Percentiles rank a stretch among this genome's conserved stretches.
Conservation (phyloP, 2,113 vertebrate genomes). For the Macaca mulatta region DNA sequence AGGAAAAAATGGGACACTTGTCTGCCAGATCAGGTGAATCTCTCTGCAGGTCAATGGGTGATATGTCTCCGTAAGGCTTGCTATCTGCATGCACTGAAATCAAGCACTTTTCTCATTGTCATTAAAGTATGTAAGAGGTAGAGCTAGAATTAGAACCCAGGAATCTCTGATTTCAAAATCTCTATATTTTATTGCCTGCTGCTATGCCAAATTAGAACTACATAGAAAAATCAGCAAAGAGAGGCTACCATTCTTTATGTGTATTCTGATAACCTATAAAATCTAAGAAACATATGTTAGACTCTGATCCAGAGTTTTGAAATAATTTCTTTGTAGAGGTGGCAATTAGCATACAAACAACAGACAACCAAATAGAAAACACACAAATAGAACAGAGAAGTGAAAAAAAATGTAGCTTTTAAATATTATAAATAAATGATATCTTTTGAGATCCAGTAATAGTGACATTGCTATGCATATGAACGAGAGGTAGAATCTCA, state of each 20-base stretch:
- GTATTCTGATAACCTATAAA: neutral
- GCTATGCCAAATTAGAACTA: neutral
- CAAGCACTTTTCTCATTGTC: constrained; percentile 16
- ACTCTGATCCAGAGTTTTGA: neutral
- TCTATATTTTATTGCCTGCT: neutral
- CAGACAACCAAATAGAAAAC: neutral
- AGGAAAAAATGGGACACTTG: neutral
- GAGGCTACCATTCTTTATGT: neutral
- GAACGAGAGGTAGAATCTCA: neutral
- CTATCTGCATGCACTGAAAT: neutral
- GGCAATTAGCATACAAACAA: neutral
- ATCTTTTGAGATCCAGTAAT: constrained; percentile 1
- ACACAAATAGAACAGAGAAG: neutral
- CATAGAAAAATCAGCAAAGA: neutral
- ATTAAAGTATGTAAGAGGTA: neutral
- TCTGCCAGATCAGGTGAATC: neutral
- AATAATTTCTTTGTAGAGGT: neutral
- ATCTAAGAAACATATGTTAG: neutral
- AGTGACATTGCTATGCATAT: neutral
- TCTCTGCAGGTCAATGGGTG: neutral
- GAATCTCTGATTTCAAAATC: constrained; percentile 13
- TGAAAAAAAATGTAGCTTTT: neutral
- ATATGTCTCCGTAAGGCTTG: neutral
- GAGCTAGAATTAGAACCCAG: neutral
- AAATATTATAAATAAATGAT: neutral